Percentiles rank a stretch among this genome's conserved stretches.
These are phyloP conservation scores for Mystacornis crossleyi DNA, from an alignment of 2,113 vertebrate species.

Conservation along the genomic window DNA sequence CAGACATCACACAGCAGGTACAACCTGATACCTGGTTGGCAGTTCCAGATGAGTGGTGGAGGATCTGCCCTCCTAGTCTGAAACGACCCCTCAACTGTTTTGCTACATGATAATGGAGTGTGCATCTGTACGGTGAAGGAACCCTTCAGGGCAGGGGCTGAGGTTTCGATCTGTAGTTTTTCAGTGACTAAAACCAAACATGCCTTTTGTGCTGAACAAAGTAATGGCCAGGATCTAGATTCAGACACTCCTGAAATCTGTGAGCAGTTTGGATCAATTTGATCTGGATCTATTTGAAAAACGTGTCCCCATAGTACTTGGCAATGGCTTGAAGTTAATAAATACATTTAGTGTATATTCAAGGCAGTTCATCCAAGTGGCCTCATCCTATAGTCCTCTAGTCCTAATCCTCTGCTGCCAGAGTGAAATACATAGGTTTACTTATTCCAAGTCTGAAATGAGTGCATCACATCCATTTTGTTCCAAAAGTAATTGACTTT, in stretches of 20 bases:
- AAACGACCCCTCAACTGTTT: not conserved
- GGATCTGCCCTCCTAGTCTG: not conserved
- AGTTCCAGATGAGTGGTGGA: not conserved
- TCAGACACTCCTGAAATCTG: not conserved
- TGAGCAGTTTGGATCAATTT: not conserved
- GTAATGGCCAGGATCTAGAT: not conserved
- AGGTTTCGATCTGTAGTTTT: not conserved
- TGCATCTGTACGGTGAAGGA: not conserved
- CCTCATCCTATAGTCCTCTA: not conserved
- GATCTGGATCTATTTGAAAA: not conserved
- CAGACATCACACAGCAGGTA: not conserved
- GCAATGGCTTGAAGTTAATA: not conserved
- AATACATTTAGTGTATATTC: not conserved
- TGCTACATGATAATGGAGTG: not conserved
- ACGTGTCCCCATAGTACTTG: not conserved
- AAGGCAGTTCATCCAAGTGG: not conserved
- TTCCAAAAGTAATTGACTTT: not conserved
- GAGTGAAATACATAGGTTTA: not conserved
- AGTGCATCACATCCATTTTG: not conserved
- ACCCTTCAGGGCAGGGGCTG: not conserved
- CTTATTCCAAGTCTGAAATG: not conserved
- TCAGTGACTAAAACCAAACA: not conserved
- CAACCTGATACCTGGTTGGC: not conserved
- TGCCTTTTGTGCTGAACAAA: not conserved
- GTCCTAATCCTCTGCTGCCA: not conserved